Percentiles rank a stretch among this genome's conserved stretches.
Evolutionary conservation across 2,113 vertebrate species (phyloP).

Genomic region (Pimephales promelas): DNA sequence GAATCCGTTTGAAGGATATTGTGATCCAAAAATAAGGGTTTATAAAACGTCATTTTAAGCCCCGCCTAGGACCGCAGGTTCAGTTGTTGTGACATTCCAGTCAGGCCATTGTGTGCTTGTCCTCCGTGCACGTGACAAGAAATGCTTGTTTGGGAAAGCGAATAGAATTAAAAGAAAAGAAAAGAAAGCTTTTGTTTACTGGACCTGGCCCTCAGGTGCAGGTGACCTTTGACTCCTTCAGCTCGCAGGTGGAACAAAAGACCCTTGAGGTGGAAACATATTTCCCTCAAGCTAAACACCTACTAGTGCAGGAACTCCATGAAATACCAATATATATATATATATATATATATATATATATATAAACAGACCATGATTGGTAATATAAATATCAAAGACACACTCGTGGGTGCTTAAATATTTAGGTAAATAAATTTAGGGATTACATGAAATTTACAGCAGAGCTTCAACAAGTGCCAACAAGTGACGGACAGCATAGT

Average conservation of each 20-base stretch:
- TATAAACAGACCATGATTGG: not conserved
- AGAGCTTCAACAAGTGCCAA: not conserved
- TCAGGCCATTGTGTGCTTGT: constrained; percentile 44
- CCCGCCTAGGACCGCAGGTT: not conserved
- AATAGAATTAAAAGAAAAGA: constrained; percentile 59
- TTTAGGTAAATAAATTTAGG: not conserved
- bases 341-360: too few relatives aligned
- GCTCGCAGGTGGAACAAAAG: constrained; percentile 78
- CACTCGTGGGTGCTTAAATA: not conserved
- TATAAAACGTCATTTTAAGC: not conserved
- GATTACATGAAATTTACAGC: not conserved
- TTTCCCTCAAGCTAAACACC: constrained; percentile 37
- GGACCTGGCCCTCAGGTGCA: constrained; percentile 81
- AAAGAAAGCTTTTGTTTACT: constrained; percentile 77
- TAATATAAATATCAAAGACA: not conserved
- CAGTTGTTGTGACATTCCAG: constrained; percentile 46
- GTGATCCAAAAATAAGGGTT: not conserved
- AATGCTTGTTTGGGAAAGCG: constrained; percentile 68
- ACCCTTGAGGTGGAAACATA: constrained; percentile 70
- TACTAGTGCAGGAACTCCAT: not conserved
- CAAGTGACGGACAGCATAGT: not conserved
- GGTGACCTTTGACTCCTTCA: constrained; percentile 74
- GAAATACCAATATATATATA: not conserved
- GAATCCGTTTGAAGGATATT: not conserved
- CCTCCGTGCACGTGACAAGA: constrained; percentile 57